These are phyloP conservation scores for Ovis canadensis DNA, from an alignment of 2,113 vertebrate genomes.

Conservation along the genomic window DNA sequence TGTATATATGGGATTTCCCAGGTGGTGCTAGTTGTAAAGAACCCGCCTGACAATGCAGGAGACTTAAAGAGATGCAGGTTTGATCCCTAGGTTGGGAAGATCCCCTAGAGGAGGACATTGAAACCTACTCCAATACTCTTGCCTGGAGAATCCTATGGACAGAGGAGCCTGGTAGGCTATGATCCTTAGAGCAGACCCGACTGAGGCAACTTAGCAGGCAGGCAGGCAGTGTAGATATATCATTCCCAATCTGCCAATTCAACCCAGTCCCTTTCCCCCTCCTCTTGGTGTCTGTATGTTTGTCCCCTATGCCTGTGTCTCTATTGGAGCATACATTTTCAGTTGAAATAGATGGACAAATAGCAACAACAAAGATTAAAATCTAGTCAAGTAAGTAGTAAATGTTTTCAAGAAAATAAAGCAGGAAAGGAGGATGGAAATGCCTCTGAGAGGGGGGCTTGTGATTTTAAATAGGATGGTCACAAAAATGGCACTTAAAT, in stretches of 20 bases:
- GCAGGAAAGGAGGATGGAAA: neutral
- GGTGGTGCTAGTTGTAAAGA: neutral
- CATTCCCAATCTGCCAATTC: neutral
- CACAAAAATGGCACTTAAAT: neutral
- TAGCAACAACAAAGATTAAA: neutral
- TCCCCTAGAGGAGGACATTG: neutral
- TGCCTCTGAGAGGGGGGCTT: too few relatives aligned
- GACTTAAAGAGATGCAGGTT: neutral
- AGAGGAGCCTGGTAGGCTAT: neutral
- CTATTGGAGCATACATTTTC: neutral
- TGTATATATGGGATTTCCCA: neutral
- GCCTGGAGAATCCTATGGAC: neutral
- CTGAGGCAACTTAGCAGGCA: neutral
- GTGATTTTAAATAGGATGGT: neutral
- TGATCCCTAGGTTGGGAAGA: neutral
- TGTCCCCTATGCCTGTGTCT: neutral
- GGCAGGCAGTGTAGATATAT: neutral
- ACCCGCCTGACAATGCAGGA: neutral
- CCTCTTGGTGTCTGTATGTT: neutral
- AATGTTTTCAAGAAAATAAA: neutral
- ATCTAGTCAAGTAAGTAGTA: neutral
- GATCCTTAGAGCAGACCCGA: neutral
- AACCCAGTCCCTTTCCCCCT: neutral
- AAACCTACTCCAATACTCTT: neutral
- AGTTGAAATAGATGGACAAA: neutral